Evolutionary conservation across 2,888 invertebrate species (phyloP), one percentile per base, ranked within the genome.

Genomic region (Euzetes globulus): DNA sequence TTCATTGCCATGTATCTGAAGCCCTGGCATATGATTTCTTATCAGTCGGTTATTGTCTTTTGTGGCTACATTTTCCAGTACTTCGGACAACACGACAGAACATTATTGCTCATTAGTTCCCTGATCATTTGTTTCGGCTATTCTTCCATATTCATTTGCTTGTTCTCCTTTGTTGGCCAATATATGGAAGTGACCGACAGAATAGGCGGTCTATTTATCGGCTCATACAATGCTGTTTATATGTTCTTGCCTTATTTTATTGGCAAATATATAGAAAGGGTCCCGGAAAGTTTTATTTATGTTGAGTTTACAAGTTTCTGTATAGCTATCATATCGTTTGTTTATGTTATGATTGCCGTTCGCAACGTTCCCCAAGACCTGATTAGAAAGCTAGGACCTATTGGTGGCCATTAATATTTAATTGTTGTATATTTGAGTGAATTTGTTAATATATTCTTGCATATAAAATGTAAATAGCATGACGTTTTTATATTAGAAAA

Each of bases 1-100:
- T 74, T 74, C 45, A 33, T 74, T 22, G 41, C 71, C 17, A 70
- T 74, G 33, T 22, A 70, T n/a, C 17, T 74, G 37, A 60, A n/a
- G 58, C 74, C 74, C 7, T 37, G 71, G n/a, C 22, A 27, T 22
- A 71, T 74, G 25, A 70, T 74, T 9, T 17, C 45, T 1, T 70
- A 68, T 45, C 74, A 74, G 15, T 15, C 47, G 13, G 11, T 55
- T 15, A 71, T 74, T 6, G 27, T 71, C 19, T 52, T 71, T 17
- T 50, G 22, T 5, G 45, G 50, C 6, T 52, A 70, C 4, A 58
- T 33, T 9, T 37, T 52, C 22, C 71, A 33, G 13, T 41, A 15
- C 5, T 41, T 73, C 17, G 65, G 65, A 11, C 37, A 65, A 27
- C 1, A 41, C 33, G 15, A 41, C n/a, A 15, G n/a, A n/a, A 15